A percentile compares a stretch with the other conserved stretches of the same genome.
Conservation (phyloP, 2,888 invertebrate species). For the Nineta flava region DNA sequence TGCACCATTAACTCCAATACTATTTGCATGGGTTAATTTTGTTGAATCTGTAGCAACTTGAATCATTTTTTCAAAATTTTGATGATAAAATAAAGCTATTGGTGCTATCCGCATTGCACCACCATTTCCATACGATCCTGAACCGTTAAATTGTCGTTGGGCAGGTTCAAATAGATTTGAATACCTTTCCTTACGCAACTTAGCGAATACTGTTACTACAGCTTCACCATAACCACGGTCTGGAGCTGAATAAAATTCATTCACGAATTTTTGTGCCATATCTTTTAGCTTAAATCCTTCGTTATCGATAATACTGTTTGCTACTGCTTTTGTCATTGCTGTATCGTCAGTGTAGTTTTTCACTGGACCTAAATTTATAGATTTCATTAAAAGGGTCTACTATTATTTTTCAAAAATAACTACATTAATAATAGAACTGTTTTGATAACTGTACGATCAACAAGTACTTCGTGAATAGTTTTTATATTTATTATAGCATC, state of each 20-base stretch:
- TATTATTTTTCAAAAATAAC: too few relatives aligned
- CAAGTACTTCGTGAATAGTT: too few relatives aligned
- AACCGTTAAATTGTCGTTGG: slow-evolving; percentile 44
- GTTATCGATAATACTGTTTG: slow-evolving; percentile 37
- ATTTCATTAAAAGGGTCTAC: too few relatives aligned
- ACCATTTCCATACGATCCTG: slow-evolving; percentile 63
- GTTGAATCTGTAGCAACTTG: slow-evolving; percentile 33
- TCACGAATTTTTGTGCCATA: slow-evolving; percentile 45
- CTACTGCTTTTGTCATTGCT: slow-evolving; percentile 49
- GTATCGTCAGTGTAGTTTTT: slow-evolving; percentile 53
- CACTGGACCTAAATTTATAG: slow-evolving; percentile 29
- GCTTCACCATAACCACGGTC: slow-evolving; percentile 47
- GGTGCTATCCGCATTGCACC: slow-evolving; percentile 60
- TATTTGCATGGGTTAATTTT: slow-evolving; percentile 45
- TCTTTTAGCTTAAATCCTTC: slow-evolving; percentile 36
- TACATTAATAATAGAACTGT: too few relatives aligned
- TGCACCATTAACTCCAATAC: slow-evolving; percentile 38
- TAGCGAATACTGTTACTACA: slow-evolving; percentile 38
- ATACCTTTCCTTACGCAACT: slow-evolving; percentile 34
- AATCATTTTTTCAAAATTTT: slow-evolving; percentile 31
- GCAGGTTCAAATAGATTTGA: slow-evolving; percentile 45
- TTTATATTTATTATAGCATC: too few relatives aligned
- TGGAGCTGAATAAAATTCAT: slow-evolving; percentile 42
- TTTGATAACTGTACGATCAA: too few relatives aligned
- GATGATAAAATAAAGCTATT: slow-evolving; percentile 40